Conservation (phyloP, 2,113 vertebrate genomes). For the Pogona vitticeps region DNA sequence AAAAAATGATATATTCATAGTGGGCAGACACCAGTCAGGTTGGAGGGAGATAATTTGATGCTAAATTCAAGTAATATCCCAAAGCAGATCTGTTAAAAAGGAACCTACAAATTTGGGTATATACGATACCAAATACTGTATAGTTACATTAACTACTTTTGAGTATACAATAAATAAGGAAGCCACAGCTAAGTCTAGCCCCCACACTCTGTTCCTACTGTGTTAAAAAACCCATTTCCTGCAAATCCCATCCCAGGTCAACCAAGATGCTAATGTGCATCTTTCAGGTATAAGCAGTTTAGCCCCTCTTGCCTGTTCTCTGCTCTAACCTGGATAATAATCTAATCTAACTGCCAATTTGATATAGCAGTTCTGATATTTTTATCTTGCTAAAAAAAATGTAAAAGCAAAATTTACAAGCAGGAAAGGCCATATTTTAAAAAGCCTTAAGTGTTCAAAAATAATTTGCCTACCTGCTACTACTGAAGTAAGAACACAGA, state of each 20-base stretch:
- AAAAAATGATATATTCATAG: background rate
- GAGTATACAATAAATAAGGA: background rate
- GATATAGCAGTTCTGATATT: constrained; percentile 34
- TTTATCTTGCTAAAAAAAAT: constrained; percentile 35
- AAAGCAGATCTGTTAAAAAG: background rate
- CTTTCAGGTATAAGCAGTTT: background rate
- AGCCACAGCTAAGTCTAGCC: background rate
- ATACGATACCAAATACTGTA: too few relatives aligned
- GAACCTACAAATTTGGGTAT: background rate
- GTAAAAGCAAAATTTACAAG: background rate
- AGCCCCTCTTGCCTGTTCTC: background rate
- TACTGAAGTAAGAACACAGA: background rate
- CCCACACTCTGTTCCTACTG: background rate
- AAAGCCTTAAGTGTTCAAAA: constrained; percentile 32
- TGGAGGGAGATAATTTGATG: background rate
- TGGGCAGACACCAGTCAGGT: background rate
- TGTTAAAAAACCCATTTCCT: background rate
- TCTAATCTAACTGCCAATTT: constrained; percentile 10
- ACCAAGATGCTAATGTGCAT: background rate
- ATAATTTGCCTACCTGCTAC: background rate
- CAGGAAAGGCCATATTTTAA: background rate
- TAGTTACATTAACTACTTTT: background rate
- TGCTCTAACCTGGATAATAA: background rate
- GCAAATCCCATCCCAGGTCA: background rate
- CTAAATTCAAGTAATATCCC: background rate